phyloP scores from a whole-genome alignment of 2,113 vertebrate genomes.

The crab-eating macaque (Macaca fascicularis) region T2T-MFA8v1.1 NC_088377.1:176328001-176328500 shows the following conservation, averaged over 20 bases:
- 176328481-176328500: neutral
- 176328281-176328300: neutral
- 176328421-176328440: neutral
- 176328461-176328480: neutral
- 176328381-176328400: neutral
- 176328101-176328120: neutral
- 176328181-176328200: neutral
- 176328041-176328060: neutral
- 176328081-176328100: neutral
- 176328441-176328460: neutral
- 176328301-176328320: neutral
- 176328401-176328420: neutral
- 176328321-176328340: neutral
- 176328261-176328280: neutral
- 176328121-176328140: neutral
- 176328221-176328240: neutral
- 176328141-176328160: neutral
- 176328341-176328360: neutral
- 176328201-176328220: constrained; percentile 37
- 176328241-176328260: neutral
- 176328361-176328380: neutral
- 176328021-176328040: neutral
- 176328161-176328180: neutral
- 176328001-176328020: neutral
- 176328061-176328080: neutral